These are phyloP conservation scores for Holothuria scabra DNA, from an alignment of 53 echinoderm and acorn worm species.

Conservation along the genomic window DNA sequence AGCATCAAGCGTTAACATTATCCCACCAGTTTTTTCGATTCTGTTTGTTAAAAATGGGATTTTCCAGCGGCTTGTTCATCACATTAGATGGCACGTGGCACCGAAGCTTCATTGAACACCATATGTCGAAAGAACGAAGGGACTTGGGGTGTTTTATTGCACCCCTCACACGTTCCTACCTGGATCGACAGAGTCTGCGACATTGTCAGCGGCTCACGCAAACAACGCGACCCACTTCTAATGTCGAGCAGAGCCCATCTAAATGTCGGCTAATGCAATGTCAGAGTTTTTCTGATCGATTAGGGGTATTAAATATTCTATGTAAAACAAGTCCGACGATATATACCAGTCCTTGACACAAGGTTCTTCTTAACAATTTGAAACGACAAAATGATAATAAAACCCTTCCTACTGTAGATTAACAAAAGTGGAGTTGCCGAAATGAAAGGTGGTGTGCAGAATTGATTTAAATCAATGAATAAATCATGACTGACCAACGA, in stretches of 20 bases:
- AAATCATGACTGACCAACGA: too few relatives aligned
- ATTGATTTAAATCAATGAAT: too few relatives aligned
- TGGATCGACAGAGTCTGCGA: neutral
- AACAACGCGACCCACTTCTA: slow-evolving; percentile 42
- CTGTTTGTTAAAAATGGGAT: slow-evolving; percentile 53
- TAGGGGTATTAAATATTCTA: slow-evolving; percentile 30
- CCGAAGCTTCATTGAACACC: slow-evolving; percentile 89
- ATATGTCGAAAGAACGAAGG: slow-evolving; percentile 77
- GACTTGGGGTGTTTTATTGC: slow-evolving; percentile 39
- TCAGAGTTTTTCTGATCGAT: slow-evolving; percentile 12
- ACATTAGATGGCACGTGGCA: slow-evolving; percentile 95
- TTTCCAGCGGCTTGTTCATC: slow-evolving; percentile 93
- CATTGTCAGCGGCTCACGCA: slow-evolving; percentile 17
- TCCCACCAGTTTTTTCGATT: slow-evolving; percentile 51
- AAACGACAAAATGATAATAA: too few relatives aligned
- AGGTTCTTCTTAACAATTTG: too few relatives aligned
- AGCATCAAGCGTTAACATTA: slow-evolving; percentile 43
- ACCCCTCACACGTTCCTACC: slow-evolving; percentile 25
- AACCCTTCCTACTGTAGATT: too few relatives aligned
- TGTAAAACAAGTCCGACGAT: slow-evolving; percentile 20
- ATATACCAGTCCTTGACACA: too few relatives aligned
- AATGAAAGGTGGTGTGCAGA: too few relatives aligned
- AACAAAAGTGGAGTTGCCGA: too few relatives aligned
- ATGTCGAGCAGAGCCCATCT: slow-evolving; percentile 11
- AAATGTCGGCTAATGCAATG: too few relatives aligned